These are phyloP conservation scores for Sphenodon punctatus DNA, from an alignment of 2,797 vertebrate genomes.

Conservation along the genomic window DNA sequence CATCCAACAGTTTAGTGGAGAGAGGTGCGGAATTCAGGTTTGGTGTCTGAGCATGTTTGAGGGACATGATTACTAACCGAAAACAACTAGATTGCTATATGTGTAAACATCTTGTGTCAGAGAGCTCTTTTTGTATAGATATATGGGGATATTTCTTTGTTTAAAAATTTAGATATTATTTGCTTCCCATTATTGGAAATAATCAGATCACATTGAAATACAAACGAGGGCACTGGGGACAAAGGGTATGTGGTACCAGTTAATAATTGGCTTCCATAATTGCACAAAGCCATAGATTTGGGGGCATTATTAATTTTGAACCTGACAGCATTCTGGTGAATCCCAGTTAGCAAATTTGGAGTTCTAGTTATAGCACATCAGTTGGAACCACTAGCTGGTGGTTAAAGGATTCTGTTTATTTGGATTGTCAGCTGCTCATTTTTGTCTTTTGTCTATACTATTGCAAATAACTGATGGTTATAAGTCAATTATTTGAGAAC, in stretches of 20 bases:
- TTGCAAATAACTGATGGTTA: not conserved
- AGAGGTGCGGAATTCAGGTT: slow-evolving; percentile 28
- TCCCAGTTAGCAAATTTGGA: not conserved
- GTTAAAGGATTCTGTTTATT: slow-evolving; percentile 10
- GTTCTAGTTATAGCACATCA: not conserved
- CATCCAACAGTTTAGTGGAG: slow-evolving; percentile 32
- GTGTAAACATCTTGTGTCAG: not conserved
- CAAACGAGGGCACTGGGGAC: not conserved
- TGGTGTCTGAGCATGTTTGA: slow-evolving; percentile 32
- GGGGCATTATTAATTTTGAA: not conserved
- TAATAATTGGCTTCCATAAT: not conserved
- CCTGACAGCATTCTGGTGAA: not conserved
- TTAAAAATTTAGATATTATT: not conserved
- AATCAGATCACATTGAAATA: not conserved
- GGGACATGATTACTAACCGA: slow-evolving; percentile 17
- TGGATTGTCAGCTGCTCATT: not conserved
- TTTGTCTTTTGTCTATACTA: not conserved
- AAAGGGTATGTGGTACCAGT: not conserved
- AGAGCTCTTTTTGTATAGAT: not conserved
- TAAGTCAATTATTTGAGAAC: no score
- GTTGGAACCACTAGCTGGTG: not conserved
- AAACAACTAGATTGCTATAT: slow-evolving; percentile 10
- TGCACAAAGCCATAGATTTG: not conserved
- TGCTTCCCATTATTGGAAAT: not conserved
- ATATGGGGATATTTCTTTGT: not conserved